These are phyloP conservation scores for Aethes cnicana DNA, from an alignment of 2,888 invertebrate species.

Conservation along the genomic window DNA sequence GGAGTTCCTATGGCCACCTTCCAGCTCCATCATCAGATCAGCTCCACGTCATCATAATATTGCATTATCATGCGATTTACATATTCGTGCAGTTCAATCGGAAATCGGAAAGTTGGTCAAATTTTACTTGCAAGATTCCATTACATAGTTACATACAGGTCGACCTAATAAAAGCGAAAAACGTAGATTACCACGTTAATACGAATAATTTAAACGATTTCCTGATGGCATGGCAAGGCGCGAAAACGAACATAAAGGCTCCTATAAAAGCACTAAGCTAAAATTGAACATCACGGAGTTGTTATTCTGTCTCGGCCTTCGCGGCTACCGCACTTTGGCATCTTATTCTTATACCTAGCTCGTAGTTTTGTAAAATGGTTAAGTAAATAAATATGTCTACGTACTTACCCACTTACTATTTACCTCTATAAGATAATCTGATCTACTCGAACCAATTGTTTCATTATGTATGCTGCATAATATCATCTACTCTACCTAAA, in stretches of 20 bases:
- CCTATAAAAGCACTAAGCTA: not conserved
- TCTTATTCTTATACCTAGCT: not conserved
- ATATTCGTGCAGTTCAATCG: too few species aligned
- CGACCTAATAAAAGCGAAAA: too few species aligned
- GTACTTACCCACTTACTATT: too few species aligned
- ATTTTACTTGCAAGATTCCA: too few species aligned
- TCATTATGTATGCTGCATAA: not conserved
- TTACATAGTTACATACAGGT: too few species aligned
- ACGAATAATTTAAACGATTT: constrained; percentile 9
- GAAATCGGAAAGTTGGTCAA: too few species aligned
- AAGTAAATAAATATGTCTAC: not conserved
- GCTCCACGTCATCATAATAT: too few species aligned
- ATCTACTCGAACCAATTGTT: not conserved
- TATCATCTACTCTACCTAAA: too few species aligned
- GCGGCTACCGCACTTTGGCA: not conserved
- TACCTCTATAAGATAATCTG: constrained; percentile 3
- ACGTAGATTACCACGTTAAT: too few species aligned
- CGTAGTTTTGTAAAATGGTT: not conserved
- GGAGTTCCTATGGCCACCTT: too few species aligned
- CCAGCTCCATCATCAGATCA: too few species aligned
- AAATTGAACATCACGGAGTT: not conserved
- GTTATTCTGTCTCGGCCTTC: constrained; percentile 5
- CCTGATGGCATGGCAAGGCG: constrained; percentile 11
- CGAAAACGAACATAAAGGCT: constrained; percentile 13
- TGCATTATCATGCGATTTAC: too few species aligned